Conservation (phyloP, 2,888 invertebrate species). For the Ellobium chinense region DNA sequence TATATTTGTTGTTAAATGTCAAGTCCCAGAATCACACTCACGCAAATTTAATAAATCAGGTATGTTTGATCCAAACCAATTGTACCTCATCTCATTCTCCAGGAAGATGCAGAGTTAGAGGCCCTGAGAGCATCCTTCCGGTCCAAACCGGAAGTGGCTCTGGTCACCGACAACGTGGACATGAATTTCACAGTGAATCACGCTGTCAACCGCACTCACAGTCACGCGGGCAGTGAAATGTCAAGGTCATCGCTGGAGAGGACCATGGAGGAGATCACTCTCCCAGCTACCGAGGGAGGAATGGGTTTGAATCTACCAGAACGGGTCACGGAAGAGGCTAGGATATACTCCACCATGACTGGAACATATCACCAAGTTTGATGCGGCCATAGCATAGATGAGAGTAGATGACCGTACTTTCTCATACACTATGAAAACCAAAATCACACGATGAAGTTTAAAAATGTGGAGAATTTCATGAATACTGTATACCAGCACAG, state of each 20-base stretch:
- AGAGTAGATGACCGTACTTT: no score
- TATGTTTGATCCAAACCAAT: no score
- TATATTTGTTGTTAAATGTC: no score
- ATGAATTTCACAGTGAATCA: slow-evolving; percentile 55
- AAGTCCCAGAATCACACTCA: no score
- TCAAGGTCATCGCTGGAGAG: slow-evolving; percentile 41
- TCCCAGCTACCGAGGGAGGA: slow-evolving; percentile 22
- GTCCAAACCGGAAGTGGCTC: slow-evolving; percentile 48
- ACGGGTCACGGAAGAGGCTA: slow-evolving; percentile 22
- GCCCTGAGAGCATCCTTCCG: slow-evolving; percentile 40
- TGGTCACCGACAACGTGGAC: slow-evolving; percentile 53
- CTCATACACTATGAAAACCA: no score
- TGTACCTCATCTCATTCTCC: no score
- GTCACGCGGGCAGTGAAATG: slow-evolving; percentile 39
- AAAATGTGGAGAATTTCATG: no score
- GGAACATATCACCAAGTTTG: no score
- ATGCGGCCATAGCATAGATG: no score
- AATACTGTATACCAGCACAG: no score
- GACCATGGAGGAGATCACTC: slow-evolving; percentile 36
- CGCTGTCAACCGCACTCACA: slow-evolving; percentile 44
- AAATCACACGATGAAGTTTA: no score
- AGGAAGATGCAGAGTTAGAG: slow-evolving; percentile 44
- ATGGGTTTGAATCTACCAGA: slow-evolving; percentile 35
- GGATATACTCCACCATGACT: slow-evolving; percentile 18
- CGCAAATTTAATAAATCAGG: no score